These are phyloP conservation scores for Petrocephalus microphthalmus DNA, from an alignment of 2,113 vertebrate species.

Conservation along the genomic window DNA sequence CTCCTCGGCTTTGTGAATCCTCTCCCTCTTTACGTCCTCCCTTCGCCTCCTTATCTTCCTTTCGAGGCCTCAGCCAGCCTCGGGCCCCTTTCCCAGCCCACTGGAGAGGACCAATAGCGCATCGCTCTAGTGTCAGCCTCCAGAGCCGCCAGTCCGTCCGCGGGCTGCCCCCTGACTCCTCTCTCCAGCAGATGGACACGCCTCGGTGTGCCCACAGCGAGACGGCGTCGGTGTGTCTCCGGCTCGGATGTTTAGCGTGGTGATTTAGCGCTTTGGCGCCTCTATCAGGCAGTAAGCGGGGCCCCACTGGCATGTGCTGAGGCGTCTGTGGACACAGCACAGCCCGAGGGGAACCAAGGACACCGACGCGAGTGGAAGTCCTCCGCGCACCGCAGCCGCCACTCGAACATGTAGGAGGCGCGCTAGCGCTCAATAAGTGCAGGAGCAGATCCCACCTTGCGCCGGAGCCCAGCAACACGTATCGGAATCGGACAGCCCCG, in stretches of 20 bases:
- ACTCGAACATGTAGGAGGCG: slow-evolving; percentile 1
- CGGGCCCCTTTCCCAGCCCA: not conserved
- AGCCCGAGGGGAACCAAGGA: not conserved
- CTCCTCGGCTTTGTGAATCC: slow-evolving; percentile 46
- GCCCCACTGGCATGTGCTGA: not conserved
- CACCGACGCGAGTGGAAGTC: not conserved
- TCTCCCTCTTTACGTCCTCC: slow-evolving; percentile 31
- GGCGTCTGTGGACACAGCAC: not conserved
- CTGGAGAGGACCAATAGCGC: too few species aligned
- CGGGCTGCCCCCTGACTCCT: not conserved
- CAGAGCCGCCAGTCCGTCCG: not conserved
- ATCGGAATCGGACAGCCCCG: not conserved
- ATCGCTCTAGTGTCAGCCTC: not conserved
- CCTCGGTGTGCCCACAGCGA: slow-evolving; percentile 19
- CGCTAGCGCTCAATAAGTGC: not conserved
- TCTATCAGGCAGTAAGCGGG: not conserved
- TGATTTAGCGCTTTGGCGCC: not conserved
- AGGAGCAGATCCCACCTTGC: not conserved
- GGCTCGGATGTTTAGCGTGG: not conserved
- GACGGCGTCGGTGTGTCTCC: not conserved
- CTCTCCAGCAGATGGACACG: not conserved
- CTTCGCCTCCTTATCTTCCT: slow-evolving; percentile 32
- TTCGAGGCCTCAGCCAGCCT: slow-evolving; percentile 13
- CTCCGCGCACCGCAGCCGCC: not conserved
- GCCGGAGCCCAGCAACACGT: not conserved